Evolutionary conservation across 2,888 invertebrate species (phyloP), one percentile per base, ranked within the genome.

Genomic region (Pocota personata): DNA sequence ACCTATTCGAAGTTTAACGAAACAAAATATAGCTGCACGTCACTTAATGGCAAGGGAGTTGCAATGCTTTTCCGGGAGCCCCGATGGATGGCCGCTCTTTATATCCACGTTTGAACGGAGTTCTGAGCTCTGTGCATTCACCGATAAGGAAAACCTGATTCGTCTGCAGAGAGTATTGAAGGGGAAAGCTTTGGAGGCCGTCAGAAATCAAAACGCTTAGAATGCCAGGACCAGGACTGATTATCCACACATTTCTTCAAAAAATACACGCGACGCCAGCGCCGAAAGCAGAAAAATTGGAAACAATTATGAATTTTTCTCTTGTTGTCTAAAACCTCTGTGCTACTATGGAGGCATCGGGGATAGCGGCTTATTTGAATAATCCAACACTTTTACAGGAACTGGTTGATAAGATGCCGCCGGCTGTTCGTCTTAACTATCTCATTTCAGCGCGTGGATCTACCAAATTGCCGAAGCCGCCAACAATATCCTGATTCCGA

Each of bases 361-460:
- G 69, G 3, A 8, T 73, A 5, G n/a, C 21, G 1, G 37, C 55
- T 1, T 16, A 67, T 30, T 6, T 80, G 0, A 80, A 50, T 10
- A 75, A 67, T 55, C 60, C 82, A 4, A 60, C 32, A 10, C 27
- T 82, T n/a, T n/a, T n/a, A n/a, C n/a, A n/a, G n/a, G n/a, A n/a
- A n/a, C n/a, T n/a, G n/a, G n/a, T n/a, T n/a, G n/a, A n/a, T n/a
- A n/a, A n/a, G n/a, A n/a, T 82, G 5, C 76, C 76, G 1, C 27
- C 71, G 0, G 30, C 35, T 4, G 40, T 76, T 8, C 69, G 64
- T 4, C 71, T 76, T 7, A 40, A 62, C 52, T 57, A 8, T n/a
- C 12, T 4, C 30, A 75, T 12, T 75, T 75, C 12, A 75, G 19
- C 14, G 7, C 14, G n/a, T 75, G 64, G 64, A 46, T 60, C 8